Conservation (phyloP, 2,888 invertebrate species). For the Drosophila fulvimacula region DNA sequence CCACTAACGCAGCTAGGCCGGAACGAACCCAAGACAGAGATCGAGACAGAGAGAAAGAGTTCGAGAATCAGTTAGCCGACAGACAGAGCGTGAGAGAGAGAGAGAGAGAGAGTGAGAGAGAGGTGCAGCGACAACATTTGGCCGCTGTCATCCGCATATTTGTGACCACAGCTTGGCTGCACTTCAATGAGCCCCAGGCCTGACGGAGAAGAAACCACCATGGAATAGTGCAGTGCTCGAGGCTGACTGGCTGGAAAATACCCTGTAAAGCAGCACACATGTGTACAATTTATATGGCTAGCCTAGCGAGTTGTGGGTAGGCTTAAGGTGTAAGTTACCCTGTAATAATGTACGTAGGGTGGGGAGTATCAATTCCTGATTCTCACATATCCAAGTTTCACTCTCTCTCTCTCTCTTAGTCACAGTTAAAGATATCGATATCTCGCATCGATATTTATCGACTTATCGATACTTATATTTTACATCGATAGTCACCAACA, state of each 20-base stretch:
- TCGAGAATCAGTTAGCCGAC: background rate
- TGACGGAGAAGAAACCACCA: conserved; percentile 2
- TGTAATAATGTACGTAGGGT: background rate
- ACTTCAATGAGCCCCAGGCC: conserved; percentile 54
- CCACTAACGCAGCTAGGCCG: conserved; percentile 45
- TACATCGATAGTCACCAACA: too few relatives aligned
- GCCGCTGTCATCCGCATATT: conserved; percentile 63
- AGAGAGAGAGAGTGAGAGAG: background rate
- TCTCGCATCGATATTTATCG: background rate
- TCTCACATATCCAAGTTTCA: background rate
- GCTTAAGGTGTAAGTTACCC: background rate
- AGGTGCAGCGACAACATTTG: conserved; percentile 36
- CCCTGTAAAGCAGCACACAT: background rate
- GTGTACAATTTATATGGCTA: background rate
- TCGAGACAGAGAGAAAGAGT: background rate
- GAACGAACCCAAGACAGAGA: conserved; percentile 32
- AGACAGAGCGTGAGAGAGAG: background rate
- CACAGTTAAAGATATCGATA: too few relatives aligned
- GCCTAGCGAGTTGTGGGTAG: background rate
- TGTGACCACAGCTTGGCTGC: conserved; percentile 62
- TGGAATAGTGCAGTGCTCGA: background rate
- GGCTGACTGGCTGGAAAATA: background rate
- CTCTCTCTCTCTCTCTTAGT: background rate
- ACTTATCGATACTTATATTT: background rate
- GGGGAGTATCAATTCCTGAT: too few relatives aligned